A percentile compares a stretch with the other conserved stretches of the same genome.
Evolutionary conservation across 1,140 invertebrate species (phyloP).

Genomic region (Zeugodacus cucurbitae): DNA sequence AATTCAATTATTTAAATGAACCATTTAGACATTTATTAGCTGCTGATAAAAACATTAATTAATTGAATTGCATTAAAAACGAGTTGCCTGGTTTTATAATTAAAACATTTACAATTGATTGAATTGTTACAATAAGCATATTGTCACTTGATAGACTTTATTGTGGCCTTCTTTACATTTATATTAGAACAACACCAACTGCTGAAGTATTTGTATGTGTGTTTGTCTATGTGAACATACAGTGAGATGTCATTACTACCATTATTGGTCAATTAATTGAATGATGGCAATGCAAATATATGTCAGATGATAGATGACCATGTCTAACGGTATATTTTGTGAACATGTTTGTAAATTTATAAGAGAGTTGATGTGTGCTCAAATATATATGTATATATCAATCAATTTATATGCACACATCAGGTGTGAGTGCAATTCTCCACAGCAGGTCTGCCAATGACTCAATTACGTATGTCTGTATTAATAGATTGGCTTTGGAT

Average conservation of each 20-base stretch:
- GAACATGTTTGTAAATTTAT: too few species aligned
- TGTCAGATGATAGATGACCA: neutral
- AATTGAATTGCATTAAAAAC: neutral
- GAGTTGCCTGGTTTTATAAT: neutral
- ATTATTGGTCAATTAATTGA: conserved; percentile 37
- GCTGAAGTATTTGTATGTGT: neutral
- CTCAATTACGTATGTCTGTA: too few species aligned
- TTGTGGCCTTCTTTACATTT: neutral
- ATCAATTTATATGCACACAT: too few species aligned
- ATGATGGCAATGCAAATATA: neutral
- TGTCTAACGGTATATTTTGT: too few species aligned
- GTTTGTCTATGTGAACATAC: neutral
- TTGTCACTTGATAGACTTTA: neutral
- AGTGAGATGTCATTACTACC: neutral
- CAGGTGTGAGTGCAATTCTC: too few species aligned
- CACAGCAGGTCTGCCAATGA: too few species aligned
- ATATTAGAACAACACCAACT: neutral
- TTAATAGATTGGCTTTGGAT: too few species aligned
- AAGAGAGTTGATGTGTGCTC: too few species aligned
- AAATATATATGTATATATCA: too few species aligned
- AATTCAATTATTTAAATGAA: neutral
- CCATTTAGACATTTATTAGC: neutral
- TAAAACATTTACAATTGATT: neutral
- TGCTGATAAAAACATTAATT: neutral
- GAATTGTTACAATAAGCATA: neutral